Base-by-base conservation (phyloP, 2,113 vertebrate genomes). In the Neogale vison region DNA sequence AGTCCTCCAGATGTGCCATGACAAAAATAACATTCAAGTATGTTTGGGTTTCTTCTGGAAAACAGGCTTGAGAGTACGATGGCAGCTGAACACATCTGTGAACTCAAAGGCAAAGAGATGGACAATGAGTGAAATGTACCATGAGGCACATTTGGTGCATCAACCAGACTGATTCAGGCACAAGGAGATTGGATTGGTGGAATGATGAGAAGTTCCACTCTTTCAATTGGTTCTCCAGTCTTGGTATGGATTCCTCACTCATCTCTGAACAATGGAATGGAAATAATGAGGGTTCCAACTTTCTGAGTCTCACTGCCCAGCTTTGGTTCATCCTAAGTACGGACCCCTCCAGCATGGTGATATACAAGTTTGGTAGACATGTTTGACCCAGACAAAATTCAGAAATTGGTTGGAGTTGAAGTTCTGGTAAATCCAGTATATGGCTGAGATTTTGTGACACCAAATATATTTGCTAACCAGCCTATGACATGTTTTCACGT, bases 21-120 rank as follows among this genome's bases (percentile, higher is more conserved):
- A 57, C 5, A 72, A 86, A 59, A 82, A 34, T 52, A 24, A 24
- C 89, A 57, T 26, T 20, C 34, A 88, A 42, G 23, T 72, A 26
- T 90, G 42, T 96, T 61, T 65, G 76, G 15, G 67, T 96, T 96
- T 93, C 47, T 90, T 90, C 74, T 88, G 50, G 85, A 61, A 94
- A 84, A 90, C 4, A 57, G 47, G n/a, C 50, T 88, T 93, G 20
- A 88, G 50, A 76, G 18, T 76, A 29, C 88, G 47, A 31, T 47
- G 57, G 26, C 4, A 79, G 9, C 18, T 52, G 15, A 52, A 67
- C 8, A 50, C 17, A 47, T 14, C 47, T 47, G 31, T 80, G 77
- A 90, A 87, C 61, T 50, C 71, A 4, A 34, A 83, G 31, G 26
- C n/a, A 12, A 80, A 72, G 39, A 47, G 23, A 11, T 2, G 80